A percentile compares a stretch with the other conserved stretches of the same genome.
Conservation (phyloP, 2,113 vertebrate genomes). For the Rattus rattus region DNA sequence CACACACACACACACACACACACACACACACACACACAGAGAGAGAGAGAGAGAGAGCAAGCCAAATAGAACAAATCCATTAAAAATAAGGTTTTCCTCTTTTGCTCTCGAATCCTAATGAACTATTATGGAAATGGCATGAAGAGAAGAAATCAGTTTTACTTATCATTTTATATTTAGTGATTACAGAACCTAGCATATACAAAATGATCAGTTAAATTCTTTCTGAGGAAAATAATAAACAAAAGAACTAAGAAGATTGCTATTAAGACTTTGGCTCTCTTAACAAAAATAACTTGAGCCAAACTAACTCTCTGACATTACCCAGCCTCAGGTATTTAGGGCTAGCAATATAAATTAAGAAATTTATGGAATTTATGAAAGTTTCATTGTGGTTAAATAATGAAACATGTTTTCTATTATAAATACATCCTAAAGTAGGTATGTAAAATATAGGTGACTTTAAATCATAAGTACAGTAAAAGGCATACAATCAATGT, state of each 20-base stretch:
- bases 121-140: neutral
- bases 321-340: neutral
- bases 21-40: too few species aligned
- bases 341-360: neutral
- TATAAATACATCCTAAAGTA: conserved; percentile 24
- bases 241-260: neutral
- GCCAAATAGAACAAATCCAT: conserved; percentile 1
- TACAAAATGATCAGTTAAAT: conserved; percentile 35
- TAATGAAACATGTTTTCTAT: neutral
- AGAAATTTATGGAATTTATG: neutral
- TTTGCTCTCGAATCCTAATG: conserved; percentile 6
- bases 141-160: conserved; percentile 22
- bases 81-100: conserved; percentile 29
- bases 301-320: neutral
- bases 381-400: neutral
- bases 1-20: too few species aligned
- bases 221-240: conserved; percentile 11
- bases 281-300: neutral
- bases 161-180: neutral
- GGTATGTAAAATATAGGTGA: neutral
- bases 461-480: conserved; percentile 4
- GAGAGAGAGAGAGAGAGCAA: neutral
- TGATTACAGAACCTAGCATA: neutral
- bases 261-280: neutral
- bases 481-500: neutral